Evolutionary conservation across 2,888 invertebrate species (phyloP), one percentile per base, ranked within the genome.

Genomic region (Protonemura montana): DNA sequence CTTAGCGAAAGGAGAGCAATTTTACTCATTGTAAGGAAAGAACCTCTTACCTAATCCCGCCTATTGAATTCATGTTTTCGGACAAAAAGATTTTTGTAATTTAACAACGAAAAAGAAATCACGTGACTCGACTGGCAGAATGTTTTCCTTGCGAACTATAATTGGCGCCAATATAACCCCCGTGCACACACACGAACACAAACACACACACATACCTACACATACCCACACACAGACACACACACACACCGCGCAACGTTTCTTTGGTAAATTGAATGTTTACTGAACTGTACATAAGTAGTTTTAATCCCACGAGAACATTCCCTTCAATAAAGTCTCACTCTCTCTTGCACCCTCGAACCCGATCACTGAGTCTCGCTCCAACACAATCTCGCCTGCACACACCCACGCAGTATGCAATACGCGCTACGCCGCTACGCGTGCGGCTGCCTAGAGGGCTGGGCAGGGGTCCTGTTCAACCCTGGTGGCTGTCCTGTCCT

Each of bases 261-360:
- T 86, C 85, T 85, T 84, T 88, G 87, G 88, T 87, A 89, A 89
- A 89, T 89, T 89, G 88, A 89, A 88, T 89, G 88, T 87, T 86
- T 86, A 86, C 87, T 82, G 80, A 30, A 89, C 89, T 89, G 89
- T 89, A 89, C 89, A 88, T 88, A 88, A 89, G 90, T 89, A 89
- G 89, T 89, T 89, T 89, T 90, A 90, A 90, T 90, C 91, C 90
- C 89, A 87, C 89, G 90, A 89, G 90, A 90, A 89, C 89, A 89
- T 89, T 59, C 59, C 59, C 59, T 59, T 59, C 76, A 85, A 85
- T 77, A 30, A 76, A 26, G 78, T 59, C 85, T 85, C 76, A 27
- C 76, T 28, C 85, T 85, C 28, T 85, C 85, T n/a, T 59, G 25
- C 76, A 42, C 76, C 29, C 85, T 21, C 59, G 59, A 59, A 59